Base-by-base conservation (phyloP, 1,140 invertebrate species). In the Ostrea denselamellosa region DNA sequence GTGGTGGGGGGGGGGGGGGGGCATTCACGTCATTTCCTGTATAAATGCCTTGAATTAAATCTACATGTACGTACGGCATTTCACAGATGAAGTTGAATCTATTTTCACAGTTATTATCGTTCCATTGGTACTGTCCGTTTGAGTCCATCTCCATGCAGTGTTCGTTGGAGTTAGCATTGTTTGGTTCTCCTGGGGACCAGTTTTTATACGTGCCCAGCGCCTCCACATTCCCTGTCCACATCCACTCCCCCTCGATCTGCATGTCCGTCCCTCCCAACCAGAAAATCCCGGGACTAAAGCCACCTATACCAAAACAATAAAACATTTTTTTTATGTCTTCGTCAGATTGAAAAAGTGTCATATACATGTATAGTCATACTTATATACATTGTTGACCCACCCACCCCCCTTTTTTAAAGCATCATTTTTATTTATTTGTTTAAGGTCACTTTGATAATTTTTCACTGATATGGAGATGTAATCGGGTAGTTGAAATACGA, bases 71-170 rank as follows among this genome's bases (percentile, higher is more conserved):
- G 54, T 87, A 87, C 86, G 86, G 86, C 10, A 87, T 83, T 65
- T 87, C 86, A 62, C 86, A 87, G 52, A 87, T 81, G 54, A 87
- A 87, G 54, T 87, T 87, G 86, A 83, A 83, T 44, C 53, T 58
- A 25, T 83, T 83, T 62, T 83, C 77, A 83, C 86, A 87, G 25
- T 56, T 62, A 12, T 83, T 87, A 54, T 87, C 86, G n/a, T 83
- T 87, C 86, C 86, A 87, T 17, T 83, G 56, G 81, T 83, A 87
- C 14, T 87, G 28, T 5, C 58, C 86, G 0, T 25, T 52, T 19
- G 62, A 34, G 22, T 83, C 81, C 28, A 87, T 62, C 54, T 83
- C 86, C 54, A 87, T n/a, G 44, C 86, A 87, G 28, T 87, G 77
- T 83, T 87, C 86, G 4, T 44, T 56, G 44, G 19, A 44, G 10